phyloP scores from a whole-genome alignment of 2,113 vertebrate genomes.

The Brevimyrus niger region DNA sequence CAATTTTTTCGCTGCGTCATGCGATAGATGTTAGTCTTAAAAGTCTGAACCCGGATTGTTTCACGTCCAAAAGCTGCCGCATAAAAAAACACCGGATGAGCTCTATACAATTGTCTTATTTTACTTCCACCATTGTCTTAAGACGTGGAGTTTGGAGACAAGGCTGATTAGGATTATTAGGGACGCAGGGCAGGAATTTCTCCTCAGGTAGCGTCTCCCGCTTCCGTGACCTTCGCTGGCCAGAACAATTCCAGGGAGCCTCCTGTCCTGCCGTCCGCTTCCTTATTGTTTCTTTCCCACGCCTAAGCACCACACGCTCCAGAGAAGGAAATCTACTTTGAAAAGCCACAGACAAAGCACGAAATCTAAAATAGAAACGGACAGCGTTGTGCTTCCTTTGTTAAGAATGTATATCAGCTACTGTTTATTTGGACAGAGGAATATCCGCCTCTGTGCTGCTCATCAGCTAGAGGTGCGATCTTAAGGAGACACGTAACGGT shows the following conservation, averaged over 20 bases:
- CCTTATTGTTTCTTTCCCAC: conserved; percentile 69
- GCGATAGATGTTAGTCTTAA: background rate
- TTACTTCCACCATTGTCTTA: conserved; percentile 48
- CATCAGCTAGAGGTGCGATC: conserved; percentile 18
- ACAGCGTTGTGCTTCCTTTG: conserved; percentile 52
- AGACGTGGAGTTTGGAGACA: conserved; percentile 20
- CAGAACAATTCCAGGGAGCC: conserved; percentile 67
- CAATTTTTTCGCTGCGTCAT: background rate
- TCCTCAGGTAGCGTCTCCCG: conserved; percentile 62
- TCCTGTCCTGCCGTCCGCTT: conserved; percentile 58
- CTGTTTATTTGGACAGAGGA: conserved; percentile 57
- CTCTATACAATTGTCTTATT: conserved; percentile 38
- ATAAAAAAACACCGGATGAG: conserved; percentile 43
- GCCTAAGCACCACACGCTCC: conserved; percentile 49
- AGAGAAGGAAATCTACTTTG: conserved; percentile 63
- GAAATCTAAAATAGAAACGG: conserved; percentile 28
- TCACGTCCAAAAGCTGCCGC: conserved; percentile 11
- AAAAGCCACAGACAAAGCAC: conserved; percentile 58
- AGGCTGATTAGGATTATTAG: background rate
- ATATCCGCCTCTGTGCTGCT: conserved; percentile 38
- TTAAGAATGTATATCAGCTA: conserved; percentile 42
- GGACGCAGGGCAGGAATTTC: conserved; percentile 34
- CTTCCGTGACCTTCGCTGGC: conserved; percentile 61
- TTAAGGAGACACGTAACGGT: background rate
- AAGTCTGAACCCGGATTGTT: background rate